A percentile compares a stretch with the other conserved stretches of the same genome.
These are phyloP conservation scores for Meloidogyne chitwoodi DNA, from an alignment of 1,140 invertebrate genomes.

Conservation along the genomic window DNA sequence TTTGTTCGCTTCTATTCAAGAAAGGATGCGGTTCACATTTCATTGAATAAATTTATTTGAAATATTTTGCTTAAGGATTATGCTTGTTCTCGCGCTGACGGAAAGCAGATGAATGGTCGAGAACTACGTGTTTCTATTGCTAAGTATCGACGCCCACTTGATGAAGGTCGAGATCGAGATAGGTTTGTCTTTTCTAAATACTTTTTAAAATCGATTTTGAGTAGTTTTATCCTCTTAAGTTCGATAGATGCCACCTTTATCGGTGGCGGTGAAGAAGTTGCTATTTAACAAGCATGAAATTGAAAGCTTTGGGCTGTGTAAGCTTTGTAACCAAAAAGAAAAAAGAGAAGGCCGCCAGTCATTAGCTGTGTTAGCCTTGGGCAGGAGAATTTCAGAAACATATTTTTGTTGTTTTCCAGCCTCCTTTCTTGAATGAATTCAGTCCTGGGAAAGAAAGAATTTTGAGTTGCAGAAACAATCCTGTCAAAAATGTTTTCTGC, in stretches of 20 bases:
- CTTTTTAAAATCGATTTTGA: not conserved
- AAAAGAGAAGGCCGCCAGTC: not conserved
- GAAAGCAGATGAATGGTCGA: constrained; percentile 22
- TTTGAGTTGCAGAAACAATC: not conserved
- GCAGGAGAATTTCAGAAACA: not conserved
- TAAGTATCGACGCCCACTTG: constrained; percentile 33
- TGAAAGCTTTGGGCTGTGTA: not conserved
- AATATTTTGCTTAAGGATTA: constrained; percentile 9
- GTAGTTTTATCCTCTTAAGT: not conserved
- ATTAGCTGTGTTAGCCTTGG: not conserved
- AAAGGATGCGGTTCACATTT: constrained; percentile 25
- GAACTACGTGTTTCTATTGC: constrained; percentile 32
- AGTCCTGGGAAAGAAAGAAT: not conserved
- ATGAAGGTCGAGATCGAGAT: constrained; percentile 28
- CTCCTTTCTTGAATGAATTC: not conserved
- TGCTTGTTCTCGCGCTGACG: constrained; percentile 24
- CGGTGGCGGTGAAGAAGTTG: not conserved
- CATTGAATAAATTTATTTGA: not conserved
- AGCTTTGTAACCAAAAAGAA: not conserved
- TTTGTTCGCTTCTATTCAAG: constrained; percentile 32
- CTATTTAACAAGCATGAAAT: not conserved
- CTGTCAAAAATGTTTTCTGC: not conserved
- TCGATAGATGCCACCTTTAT: not conserved
- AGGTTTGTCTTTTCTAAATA: not conserved
- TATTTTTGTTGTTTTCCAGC: not conserved